Conservation (phyloP, 2,797 vertebrate species). For the Cacajao melanocephalus region DNA sequence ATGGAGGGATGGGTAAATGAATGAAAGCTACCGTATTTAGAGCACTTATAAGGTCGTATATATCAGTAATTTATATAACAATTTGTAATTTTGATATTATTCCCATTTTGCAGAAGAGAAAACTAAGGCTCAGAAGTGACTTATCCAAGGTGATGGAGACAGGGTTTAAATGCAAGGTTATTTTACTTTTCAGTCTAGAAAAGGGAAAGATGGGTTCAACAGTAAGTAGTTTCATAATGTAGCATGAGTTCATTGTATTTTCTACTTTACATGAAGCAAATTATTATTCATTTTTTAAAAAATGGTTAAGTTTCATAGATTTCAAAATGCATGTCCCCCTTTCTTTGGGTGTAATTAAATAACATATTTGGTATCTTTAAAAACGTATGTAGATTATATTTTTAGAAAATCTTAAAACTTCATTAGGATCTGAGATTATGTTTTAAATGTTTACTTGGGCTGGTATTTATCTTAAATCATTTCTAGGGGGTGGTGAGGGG, state of each 20-base stretch:
- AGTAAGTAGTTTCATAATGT: neutral
- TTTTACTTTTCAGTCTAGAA: neutral
- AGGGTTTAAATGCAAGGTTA: neutral
- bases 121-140: neutral
- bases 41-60: neutral
- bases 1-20: neutral
- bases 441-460: constrained; percentile 54
- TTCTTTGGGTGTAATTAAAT: constrained; percentile 18
- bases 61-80: neutral
- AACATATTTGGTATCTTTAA: neutral
- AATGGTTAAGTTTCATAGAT: neutral
- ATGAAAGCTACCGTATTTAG: neutral
- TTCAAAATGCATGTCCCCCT: neutral
- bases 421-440: constrained; percentile 30
- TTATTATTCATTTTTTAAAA: neutral
- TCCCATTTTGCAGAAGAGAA: neutral
- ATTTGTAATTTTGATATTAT: neutral
- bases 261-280: constrained; percentile 20
- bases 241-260: neutral
- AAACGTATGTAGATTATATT: neutral
- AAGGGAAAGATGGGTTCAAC: neutral
- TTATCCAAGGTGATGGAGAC: neutral
- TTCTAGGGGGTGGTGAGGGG: neutral
- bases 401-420: constrained; percentile 38
- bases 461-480: constrained; percentile 46